These are phyloP conservation scores for Tylochromis polylepis DNA, from an alignment of 2,113 vertebrate species.

Conservation along the genomic window DNA sequence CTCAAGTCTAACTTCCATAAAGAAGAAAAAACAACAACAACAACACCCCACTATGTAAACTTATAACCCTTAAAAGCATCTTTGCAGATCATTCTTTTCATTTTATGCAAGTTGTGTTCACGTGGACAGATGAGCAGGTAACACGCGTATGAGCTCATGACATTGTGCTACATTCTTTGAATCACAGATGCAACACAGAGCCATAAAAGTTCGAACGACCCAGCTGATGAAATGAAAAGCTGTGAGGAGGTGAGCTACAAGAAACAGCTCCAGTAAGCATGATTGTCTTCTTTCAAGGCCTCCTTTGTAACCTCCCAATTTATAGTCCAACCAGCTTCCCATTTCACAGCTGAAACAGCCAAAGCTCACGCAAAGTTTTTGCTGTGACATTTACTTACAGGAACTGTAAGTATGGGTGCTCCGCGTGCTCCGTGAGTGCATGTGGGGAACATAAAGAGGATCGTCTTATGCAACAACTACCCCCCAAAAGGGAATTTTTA, in stretches of 20 bases:
- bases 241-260: background rate
- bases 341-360: background rate
- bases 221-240: background rate
- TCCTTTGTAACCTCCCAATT: background rate
- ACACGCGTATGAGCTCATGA: background rate
- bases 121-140: background rate
- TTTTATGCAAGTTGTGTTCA: background rate
- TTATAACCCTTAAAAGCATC: background rate
- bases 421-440: background rate
- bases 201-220: background rate
- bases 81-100: background rate
- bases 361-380: background rate
- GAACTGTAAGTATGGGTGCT: background rate
- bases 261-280: background rate
- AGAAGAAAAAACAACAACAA: too few relatives aligned
- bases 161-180: background rate
- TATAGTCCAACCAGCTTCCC: background rate
- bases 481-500: constrained; percentile 10
- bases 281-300: background rate
- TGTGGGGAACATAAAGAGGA: background rate
- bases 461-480: constrained; percentile 22
- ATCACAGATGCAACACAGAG: background rate
- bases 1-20: background rate
- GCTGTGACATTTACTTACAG: background rate
- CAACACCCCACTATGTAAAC: too few relatives aligned